A percentile compares a stretch with the other conserved stretches of the same genome.
These are phyloP conservation scores for Takifugu ocellatus DNA, from an alignment of 2,797 vertebrate species.

Conservation along the genomic window DNA sequence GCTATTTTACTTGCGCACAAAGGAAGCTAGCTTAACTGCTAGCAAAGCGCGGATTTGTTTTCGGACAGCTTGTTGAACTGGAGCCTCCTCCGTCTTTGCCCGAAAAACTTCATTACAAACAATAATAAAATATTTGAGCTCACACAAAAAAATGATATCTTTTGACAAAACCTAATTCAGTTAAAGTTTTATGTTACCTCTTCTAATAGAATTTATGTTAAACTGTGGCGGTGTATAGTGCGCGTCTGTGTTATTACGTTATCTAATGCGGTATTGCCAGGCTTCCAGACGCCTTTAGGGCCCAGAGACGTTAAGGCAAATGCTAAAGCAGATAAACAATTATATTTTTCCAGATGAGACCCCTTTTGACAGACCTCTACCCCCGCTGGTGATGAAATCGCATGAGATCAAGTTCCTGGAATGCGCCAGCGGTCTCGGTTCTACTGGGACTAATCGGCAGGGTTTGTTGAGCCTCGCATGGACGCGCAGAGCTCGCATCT, in stretches of 20 bases:
- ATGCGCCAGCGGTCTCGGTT: slow-evolving; percentile 63
- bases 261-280: slow-evolving; percentile 1
- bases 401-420: slow-evolving; percentile 72
- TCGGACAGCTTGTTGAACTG: too few species aligned
- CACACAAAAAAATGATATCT: neutral
- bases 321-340: slow-evolving; percentile 49
- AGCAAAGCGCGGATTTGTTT: too few species aligned
- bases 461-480: slow-evolving; percentile 61
- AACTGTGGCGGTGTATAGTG: neutral
- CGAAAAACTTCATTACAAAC: neutral
- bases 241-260: slow-evolving; percentile 15
- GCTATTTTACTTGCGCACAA: neutral
- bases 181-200: slow-evolving; percentile 3
- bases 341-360: slow-evolving; percentile 59
- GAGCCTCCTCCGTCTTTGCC: too few species aligned
- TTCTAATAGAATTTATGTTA: neutral
- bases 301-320: slow-evolving; percentile 15
- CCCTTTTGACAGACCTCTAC: slow-evolving; percentile 34
- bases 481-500: slow-evolving; percentile 59
- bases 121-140: neutral
- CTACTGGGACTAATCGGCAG: slow-evolving; percentile 67
- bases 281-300: slow-evolving; percentile 7
- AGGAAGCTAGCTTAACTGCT: too few species aligned
- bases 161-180: neutral
- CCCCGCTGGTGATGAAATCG: slow-evolving; percentile 63